A percentile compares a stretch with the other conserved stretches of the same genome.
phyloP scores from a whole-genome alignment of 1,140 invertebrate species.

The Sweltsa coloradensis region DNA sequence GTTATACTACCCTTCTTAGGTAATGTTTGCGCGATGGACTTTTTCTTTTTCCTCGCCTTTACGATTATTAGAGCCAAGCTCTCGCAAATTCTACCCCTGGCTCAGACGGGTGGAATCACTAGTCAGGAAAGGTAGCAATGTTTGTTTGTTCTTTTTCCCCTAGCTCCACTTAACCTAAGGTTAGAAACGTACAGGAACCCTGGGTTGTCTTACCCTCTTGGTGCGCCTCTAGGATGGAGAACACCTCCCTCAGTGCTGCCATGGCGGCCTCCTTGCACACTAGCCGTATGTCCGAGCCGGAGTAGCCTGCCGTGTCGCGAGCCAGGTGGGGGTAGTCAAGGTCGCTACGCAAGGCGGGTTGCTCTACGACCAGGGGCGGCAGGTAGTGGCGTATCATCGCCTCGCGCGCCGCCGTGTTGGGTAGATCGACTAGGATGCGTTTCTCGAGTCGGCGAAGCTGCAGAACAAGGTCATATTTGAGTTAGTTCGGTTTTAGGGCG shows the following conservation, averaged over 20 bases:
- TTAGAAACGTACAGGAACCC: background rate
- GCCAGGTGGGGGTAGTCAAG: slow-evolving; percentile 44
- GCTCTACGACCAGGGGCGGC: slow-evolving; percentile 21
- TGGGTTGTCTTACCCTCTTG: slow-evolving; percentile 10
- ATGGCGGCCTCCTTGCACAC: slow-evolving; percentile 80
- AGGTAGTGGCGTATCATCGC: slow-evolving; percentile 48
- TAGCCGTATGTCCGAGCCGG: slow-evolving; percentile 77
- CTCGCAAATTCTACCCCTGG: no score
- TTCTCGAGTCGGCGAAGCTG: slow-evolving; percentile 79
- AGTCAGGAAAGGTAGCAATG: no score
- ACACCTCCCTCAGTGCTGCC: slow-evolving; percentile 33
- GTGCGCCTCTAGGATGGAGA: slow-evolving; percentile 17
- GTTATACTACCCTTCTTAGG: no score
- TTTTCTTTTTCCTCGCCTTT: no score
- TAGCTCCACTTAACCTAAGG: background rate
- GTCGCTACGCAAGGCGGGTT: slow-evolving; percentile 27
- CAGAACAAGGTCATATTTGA: no score
- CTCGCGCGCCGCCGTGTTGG: slow-evolving; percentile 45
- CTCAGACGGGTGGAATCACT: no score
- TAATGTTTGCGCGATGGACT: no score
- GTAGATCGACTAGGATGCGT: slow-evolving; percentile 67
- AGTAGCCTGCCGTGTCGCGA: slow-evolving; percentile 58
- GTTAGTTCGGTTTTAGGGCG: no score
- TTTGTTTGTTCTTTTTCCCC: no score
- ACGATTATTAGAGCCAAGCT: no score